Conservation (phyloP, 2,888 invertebrate genomes). For the Archips crataeganus region DNA sequence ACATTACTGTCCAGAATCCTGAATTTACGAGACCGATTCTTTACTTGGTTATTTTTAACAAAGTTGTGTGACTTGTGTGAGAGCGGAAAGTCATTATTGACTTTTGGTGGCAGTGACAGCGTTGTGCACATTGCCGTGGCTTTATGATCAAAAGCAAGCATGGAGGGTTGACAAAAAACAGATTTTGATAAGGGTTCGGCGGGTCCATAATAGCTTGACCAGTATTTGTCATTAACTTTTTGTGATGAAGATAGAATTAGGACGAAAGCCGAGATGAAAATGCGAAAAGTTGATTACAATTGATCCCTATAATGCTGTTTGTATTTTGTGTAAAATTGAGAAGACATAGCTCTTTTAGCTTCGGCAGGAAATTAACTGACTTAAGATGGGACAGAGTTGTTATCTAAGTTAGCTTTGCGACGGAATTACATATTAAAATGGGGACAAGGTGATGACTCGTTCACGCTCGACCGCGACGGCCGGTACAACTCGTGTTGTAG, state of each 20-base stretch:
- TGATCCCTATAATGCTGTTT: constrained; percentile 4
- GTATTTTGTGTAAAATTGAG: constrained; percentile 13
- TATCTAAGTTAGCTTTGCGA: constrained; percentile 24
- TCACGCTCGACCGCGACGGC: no score
- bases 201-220: constrained; percentile 30
- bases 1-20: constrained; percentile 5
- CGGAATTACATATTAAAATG: constrained; percentile 30
- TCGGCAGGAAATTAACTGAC: constrained; percentile 21
- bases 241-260: constrained; percentile 11
- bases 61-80: neutral
- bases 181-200: constrained; percentile 37
- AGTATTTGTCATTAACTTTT: constrained; percentile 37
- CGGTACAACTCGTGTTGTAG: no score
- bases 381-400: constrained; percentile 20
- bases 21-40: constrained; percentile 11
- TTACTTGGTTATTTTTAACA: constrained; percentile 15
- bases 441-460: neutral
- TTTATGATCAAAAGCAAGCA: constrained; percentile 25
- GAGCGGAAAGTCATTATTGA: constrained; percentile 2
- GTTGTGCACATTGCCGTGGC: neutral
- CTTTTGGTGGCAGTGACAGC: constrained; percentile 12
- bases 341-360: constrained; percentile 11
- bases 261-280: constrained; percentile 12
- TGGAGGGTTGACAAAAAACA: constrained; percentile 21
- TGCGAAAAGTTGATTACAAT: neutral